phyloP scores from a whole-genome alignment of 2,797 vertebrate genomes.

The Peromyscus melanophrys region DNA sequence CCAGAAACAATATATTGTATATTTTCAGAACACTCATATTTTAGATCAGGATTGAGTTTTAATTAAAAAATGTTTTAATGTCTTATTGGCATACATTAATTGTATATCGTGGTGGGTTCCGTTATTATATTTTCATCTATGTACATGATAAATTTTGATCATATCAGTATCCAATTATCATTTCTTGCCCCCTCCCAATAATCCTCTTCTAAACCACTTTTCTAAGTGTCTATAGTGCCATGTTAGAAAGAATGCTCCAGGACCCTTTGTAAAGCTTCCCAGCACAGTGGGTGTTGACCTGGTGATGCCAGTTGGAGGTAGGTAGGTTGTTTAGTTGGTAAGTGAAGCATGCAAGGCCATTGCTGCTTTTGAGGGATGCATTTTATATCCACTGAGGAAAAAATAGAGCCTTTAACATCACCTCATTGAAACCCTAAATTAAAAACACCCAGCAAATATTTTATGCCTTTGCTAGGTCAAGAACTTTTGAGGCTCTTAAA shows the following conservation, averaged over 20 bases:
- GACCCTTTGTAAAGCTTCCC: neutral
- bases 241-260: constrained; percentile 37
- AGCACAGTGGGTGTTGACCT: constrained; percentile 35
- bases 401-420: neutral
- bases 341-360: constrained; percentile 31
- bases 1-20: constrained; percentile 24
- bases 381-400: constrained; percentile 42
- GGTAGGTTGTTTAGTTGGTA: constrained; percentile 28
- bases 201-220: constrained; percentile 27
- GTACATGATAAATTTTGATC: neutral
- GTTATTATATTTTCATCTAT: neutral
- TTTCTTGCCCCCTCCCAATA: neutral
- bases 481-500: constrained; percentile 69
- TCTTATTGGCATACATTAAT: neutral
- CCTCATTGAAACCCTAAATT: constrained; percentile 24
- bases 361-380: constrained; percentile 58
- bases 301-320: neutral
- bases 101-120: neutral
- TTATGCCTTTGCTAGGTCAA: constrained; percentile 67
- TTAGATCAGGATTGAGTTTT: constrained; percentile 67
- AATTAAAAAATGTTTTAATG: constrained; percentile 30
- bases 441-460: constrained; percentile 55
- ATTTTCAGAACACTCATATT: constrained; percentile 42
- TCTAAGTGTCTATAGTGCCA: neutral
- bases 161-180: neutral